Evolutionary conservation across 2,888 invertebrate genomes (phyloP).

Genomic region (Ophion ventricosus): DNA sequence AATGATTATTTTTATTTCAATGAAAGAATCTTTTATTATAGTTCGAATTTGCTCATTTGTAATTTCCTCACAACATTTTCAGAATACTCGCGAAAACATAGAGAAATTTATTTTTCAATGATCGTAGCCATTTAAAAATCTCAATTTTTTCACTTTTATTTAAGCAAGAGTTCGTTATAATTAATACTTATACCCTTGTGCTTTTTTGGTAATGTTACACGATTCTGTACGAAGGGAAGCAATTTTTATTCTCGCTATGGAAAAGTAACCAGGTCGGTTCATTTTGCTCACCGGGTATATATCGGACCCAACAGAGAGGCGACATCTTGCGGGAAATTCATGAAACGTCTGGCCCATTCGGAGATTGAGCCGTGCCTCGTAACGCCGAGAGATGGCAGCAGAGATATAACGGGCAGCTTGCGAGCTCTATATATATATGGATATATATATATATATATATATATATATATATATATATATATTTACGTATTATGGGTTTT

Average conservation of each 20-base stretch:
- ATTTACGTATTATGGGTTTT: conserved; percentile 28
- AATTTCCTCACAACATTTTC: not conserved
- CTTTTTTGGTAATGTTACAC: not conserved
- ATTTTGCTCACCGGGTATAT: conserved; percentile 67
- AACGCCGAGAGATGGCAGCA: conserved; percentile 81
- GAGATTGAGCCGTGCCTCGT: conserved; percentile 77
- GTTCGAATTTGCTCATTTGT: not conserved
- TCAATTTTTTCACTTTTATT: too few species aligned
- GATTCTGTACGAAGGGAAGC: not conserved
- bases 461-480: conserved; percentile 7
- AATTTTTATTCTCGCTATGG: not conserved
- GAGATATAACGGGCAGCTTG: conserved; percentile 73
- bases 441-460: not conserved
- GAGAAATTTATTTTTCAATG: not conserved
- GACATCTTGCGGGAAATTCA: conserved; percentile 79
- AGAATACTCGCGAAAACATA: not conserved
- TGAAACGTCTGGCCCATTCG: conserved; percentile 76
- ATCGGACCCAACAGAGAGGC: conserved; percentile 75
- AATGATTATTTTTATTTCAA: conserved; percentile 5
- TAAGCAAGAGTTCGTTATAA: not conserved
- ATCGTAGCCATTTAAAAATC: too few species aligned
- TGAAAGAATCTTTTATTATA: not conserved
- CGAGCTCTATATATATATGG: not conserved
- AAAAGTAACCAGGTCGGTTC: not conserved
- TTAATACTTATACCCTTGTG: too few species aligned